Evolutionary conservation across 2,113 vertebrate species (phyloP), one percentile per base, ranked within the genome.

Genomic region (Sinocyclocheilus anshuiensis): DNA sequence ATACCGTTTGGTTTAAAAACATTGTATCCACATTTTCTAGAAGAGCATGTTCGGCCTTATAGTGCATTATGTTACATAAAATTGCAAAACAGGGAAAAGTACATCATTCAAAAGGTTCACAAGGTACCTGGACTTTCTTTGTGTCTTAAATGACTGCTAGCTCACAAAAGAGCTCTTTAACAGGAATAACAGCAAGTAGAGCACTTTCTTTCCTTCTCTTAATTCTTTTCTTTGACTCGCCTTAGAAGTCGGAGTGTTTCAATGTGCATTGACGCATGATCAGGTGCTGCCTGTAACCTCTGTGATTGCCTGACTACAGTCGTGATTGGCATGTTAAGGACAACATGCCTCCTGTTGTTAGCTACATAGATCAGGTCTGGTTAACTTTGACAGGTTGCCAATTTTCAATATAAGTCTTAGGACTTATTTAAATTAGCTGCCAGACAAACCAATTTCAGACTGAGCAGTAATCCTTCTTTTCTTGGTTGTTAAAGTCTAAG

Each of bases 321-420:
- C 13, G 18, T 83, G 81, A 83, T 83, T 83, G 81, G 33, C 81
- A 74, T 74, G 81, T 83, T 74, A 83, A 74, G 67, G 48, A 74
- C 81, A 83, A 33, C 45, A 83, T 67, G 20, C 45, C 63, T 71
- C 81, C 48, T 59, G 6, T 13, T 59, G 29, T 74, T 74, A 33
- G 7, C 63, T 36, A 16, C 50, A 83, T 72, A 72, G 48, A 55
- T 57, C 67, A 83, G 50, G 67, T 83, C 67, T 74, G 50, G 29
- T 74, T 57, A 83, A 45, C 18, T 57, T 74, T 74, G 18, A 57
- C 67, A 74, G 50, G 67, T 57, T 74, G 48, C 81, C 20, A 1
- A 72, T 83, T 83, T 83, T 74, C 22, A 15, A 24, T 83, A 39
- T 1, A 69, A 69, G 59, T 48, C 33, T 36, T 36, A 29, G 29